These are phyloP conservation scores for Cirrhinus mrigala DNA, from an alignment of 2,797 vertebrate genomes.

Conservation along the genomic window DNA sequence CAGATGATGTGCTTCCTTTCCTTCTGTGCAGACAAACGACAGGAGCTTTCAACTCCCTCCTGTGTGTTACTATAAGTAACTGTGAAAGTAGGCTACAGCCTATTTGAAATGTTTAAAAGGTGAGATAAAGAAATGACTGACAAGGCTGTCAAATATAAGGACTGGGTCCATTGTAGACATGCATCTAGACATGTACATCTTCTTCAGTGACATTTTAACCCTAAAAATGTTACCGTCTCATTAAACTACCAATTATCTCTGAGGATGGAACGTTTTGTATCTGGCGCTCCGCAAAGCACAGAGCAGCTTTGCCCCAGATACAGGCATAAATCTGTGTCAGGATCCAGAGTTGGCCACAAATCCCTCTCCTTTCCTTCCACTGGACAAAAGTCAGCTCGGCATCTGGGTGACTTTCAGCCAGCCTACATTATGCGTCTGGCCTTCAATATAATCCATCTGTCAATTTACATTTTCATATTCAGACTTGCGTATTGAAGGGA, in stretches of 20 bases:
- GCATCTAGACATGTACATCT: background rate
- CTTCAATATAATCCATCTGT: constrained; percentile 34
- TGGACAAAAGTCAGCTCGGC: constrained; percentile 69
- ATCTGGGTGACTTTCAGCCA: constrained; percentile 71
- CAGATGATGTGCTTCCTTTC: background rate
- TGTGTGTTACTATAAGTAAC: constrained; percentile 47
- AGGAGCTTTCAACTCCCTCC: constrained; percentile 33
- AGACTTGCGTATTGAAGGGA: background rate
- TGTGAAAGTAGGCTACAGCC: constrained; percentile 44
- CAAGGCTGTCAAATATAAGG: background rate
- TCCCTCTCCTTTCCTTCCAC: constrained; percentile 64
- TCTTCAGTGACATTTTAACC: constrained; percentile 10
- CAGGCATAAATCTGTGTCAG: constrained; percentile 61
- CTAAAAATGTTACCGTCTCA: constrained; percentile 12
- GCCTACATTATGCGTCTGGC: constrained; percentile 46
- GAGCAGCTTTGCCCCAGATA: constrained; percentile 64
- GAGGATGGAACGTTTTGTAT: constrained; percentile 47
- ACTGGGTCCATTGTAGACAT: background rate
- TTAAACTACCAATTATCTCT: constrained; percentile 22
- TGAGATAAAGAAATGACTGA: constrained; percentile 10
- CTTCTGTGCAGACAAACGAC: constrained; percentile 8
- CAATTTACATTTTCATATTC: constrained; percentile 27
- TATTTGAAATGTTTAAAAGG: constrained; percentile 32
- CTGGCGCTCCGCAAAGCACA: constrained; percentile 54
- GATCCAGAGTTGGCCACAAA: constrained; percentile 69